Evolutionary conservation across 2,113 vertebrate genomes (phyloP), one percentile per base, ranked within the genome.

Genomic region (Colossoma macropomum): DNA sequence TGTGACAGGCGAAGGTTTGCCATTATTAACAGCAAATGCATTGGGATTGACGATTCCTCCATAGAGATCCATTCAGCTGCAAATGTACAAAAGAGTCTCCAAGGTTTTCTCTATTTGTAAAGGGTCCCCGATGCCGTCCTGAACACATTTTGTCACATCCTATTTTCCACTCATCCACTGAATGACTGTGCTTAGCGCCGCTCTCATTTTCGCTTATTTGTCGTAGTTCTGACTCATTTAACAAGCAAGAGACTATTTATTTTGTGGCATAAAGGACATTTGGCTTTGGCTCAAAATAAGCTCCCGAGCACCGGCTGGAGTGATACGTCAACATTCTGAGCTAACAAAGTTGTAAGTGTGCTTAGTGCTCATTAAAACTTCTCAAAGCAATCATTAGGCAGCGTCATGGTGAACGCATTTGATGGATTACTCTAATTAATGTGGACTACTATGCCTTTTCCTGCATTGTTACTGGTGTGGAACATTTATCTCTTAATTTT

Each of bases 351-450:
- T 73, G 62, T 76, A 80, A 25, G 78, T 80, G 62, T 80, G 78
- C 65, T 59, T 85, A 75, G 83, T 62, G 81, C 78, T 85, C 83
- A 84, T 84, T 84, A 80, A 78, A 79, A 79, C 27, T 84, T 88
- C 80, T 62, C 50, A 48, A 69, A 78, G 85, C 77, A 63, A 79
- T 85, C 87, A 79, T 88, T 86, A 88, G 84, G 71, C 77, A 66
- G 76, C 80, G 82, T 84, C 72, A 81, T 63, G 83, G 84, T 70
- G 56, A 65, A 63, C 50, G 71, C 65, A 41, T 86, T 84, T 88
- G 84, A 88, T 88, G 84, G 84, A 88, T 88, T 88, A 81, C 80
- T 79, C 85, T 88, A 88, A 88, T 86, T 88, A 88, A 86, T 84
- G 76, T 76, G 56, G 75, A 79, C 71, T 74, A 50, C 34, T 77